Evolutionary conservation across 2,797 vertebrate species (phyloP), one percentile per base, ranked within the genome.

Genomic region (Artibeus jamaicensis): DNA sequence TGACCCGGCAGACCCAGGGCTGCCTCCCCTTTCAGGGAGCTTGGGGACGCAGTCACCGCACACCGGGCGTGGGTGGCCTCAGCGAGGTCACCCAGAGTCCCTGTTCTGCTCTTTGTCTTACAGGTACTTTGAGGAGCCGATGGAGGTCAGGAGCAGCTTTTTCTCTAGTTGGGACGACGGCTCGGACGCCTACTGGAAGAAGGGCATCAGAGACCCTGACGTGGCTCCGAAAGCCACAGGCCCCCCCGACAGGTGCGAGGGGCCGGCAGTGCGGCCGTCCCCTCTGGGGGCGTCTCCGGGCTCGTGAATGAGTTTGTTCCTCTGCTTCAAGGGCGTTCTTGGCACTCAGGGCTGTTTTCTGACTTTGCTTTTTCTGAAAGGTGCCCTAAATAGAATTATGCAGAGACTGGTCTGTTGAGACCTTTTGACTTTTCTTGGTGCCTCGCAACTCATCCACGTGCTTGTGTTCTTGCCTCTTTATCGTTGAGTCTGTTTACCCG

Each of bases 121-220:
- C 62, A 99, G 98, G 87, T 99, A 98, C 96, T 98, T 97, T 46
- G 99, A 99, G 0, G 98, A 99, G 86, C 97, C 98, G 4, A 77
- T 98, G 3, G 99, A 99, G 39, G 18, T 98, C 0, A 98, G 98
- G 26, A 98, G 98, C 89, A 98, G 65, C 21, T 98, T 98, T 95
- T 99, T 99, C 84, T 98, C 99, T 0, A 98, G 98, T 68, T 99
- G 99, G 99, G 98, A 99, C 0, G 99, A 99, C 62, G 91, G 89
- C 57, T 87, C 98, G 0, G 99, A 99, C 68, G 98, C 98, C 74
- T 99, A 98, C 53, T 99, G 99, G 99, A 99, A 98, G 89, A 99
- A 99, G 91, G 98, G 91, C 97, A 98, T 96, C 81, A 98, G 98
- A 68, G 99, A 99, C 65, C 82, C 97, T 0, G 99, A 99, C 78